Base-by-base conservation (phyloP, 37 sponge, comb jelly and placozoan genomes). In the Haliclona indistincta region DNA sequence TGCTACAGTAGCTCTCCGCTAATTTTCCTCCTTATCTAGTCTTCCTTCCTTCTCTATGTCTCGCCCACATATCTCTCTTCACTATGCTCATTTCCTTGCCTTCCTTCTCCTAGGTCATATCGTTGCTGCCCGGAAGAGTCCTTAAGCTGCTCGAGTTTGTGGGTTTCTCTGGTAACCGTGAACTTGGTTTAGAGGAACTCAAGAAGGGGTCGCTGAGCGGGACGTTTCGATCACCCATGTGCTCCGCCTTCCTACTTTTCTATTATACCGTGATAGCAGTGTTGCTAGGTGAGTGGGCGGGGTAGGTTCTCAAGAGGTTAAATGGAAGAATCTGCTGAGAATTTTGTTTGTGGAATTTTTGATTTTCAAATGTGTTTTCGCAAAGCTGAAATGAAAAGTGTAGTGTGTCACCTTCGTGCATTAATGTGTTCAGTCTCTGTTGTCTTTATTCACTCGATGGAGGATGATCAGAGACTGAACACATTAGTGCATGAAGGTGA, bases 81-180 rank as follows among this genome's bases (percentile, higher is more conserved):
- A n/a, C n/a, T n/a, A n/a, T n/a, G n/a, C 13, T 47, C 13, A 47
- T 47, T 47, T 17, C 13, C 49, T n/a, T n/a, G 11, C 47, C 43
- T 47, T 32, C 29, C 0, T 44, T 28, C 28, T 43, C 29, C 43
- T 63, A 93, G 94, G 63, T 90, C 58, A 67, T 93, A 38, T 93
- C 94, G 8, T 43, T 81, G 15, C 70, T 93, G 11, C 94, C 94
- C 4, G 54, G 38, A 0, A 45, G 87, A 32, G 38, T 90, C 0
- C 52, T 89, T 30, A 81, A 62, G 71, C 42, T 93, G 10, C 69
- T 93, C 15, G 94, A 93, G 80, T 89, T 93, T 67, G 69, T 86
- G 42, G 94, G 94, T 4, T 93, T 93, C 65, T 81, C 86, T 19
- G 87, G 93, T 4, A 51, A 86, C 56, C 56, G 76, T 33, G 63